phyloP scores from a whole-genome alignment of 2,113 vertebrate genomes.

The Sebastes fasciatus region DNA sequence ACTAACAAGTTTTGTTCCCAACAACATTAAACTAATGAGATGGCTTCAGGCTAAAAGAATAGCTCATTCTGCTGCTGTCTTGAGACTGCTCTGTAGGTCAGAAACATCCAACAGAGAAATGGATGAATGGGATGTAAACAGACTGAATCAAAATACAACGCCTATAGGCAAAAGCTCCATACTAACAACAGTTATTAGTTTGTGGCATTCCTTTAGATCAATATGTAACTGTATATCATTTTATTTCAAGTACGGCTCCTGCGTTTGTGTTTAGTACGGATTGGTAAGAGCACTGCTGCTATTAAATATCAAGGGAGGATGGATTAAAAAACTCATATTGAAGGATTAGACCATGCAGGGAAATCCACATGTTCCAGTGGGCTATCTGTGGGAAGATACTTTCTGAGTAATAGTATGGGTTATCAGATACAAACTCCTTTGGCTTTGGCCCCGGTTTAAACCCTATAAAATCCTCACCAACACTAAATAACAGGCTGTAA shows the following conservation, averaged over 20 bases:
- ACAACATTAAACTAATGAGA: slow-evolving; percentile 39
- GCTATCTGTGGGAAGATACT: slow-evolving; percentile 30
- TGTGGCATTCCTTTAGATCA: not conserved
- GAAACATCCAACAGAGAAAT: slow-evolving; percentile 24
- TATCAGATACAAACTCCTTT: slow-evolving; percentile 29
- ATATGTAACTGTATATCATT: not conserved
- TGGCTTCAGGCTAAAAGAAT: slow-evolving; percentile 29
- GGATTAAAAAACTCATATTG: slow-evolving; percentile 55
- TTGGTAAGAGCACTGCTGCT: slow-evolving; percentile 11
- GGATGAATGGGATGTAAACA: slow-evolving; percentile 20
- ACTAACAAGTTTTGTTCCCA: slow-evolving; percentile 1
- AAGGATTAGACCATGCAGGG: slow-evolving; percentile 55
- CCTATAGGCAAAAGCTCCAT: not conserved
- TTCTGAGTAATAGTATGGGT: slow-evolving; percentile 31
- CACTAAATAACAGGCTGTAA: slow-evolving; percentile 21
- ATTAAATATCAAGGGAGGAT: slow-evolving; percentile 50
- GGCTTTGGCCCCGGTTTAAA: slow-evolving; percentile 33
- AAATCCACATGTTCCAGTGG: slow-evolving; percentile 49
- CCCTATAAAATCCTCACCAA: slow-evolving; percentile 32
- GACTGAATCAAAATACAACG: slow-evolving; percentile 10
- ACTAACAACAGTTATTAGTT: slow-evolving; percentile 7
- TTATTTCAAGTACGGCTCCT: not conserved
- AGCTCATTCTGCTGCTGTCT: slow-evolving; percentile 1
- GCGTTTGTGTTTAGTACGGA: slow-evolving; percentile 1
- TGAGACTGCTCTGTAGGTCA: not conserved